Conservation (phyloP, 1,140 invertebrate genomes). For the Zophobas morio region DNA sequence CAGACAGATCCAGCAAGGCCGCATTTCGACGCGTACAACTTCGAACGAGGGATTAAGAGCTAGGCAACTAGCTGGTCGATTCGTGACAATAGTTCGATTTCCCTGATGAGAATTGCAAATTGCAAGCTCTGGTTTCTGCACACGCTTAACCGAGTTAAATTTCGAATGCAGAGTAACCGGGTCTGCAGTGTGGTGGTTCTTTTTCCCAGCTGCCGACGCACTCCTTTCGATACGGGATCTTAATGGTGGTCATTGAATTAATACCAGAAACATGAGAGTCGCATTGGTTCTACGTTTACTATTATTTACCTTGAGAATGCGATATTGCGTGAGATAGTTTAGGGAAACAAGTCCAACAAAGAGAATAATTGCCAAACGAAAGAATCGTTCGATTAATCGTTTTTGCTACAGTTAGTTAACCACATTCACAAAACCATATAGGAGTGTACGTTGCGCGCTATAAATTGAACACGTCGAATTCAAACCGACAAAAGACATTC, state of each 20-base stretch:
- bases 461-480: conserved; percentile 10
- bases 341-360: conserved; percentile 4
- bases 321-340: neutral
- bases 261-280: neutral
- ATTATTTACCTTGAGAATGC: conserved; percentile 8
- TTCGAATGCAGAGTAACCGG: conserved; percentile 22
- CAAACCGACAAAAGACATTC: conserved; percentile 1
- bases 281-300: neutral
- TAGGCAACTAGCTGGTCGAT: conserved; percentile 13
- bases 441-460: conserved; percentile 8
- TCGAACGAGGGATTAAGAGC: conserved; percentile 19
- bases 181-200: neutral
- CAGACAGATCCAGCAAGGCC: conserved; percentile 12
- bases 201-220: neutral
- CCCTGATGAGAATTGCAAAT: conserved; percentile 29
- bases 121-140: neutral
- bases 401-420: conserved; percentile 1
- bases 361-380: neutral
- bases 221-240: neutral
- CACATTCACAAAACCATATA: conserved; percentile 9
- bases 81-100: conserved; percentile 30
- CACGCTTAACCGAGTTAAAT: conserved; percentile 9
- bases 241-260: conserved; percentile 1
- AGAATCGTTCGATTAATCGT: neutral
- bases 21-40: conserved; percentile 28